Base-by-base conservation (phyloP, 1,140 invertebrate species). In the Drosophila mayri region DNA sequence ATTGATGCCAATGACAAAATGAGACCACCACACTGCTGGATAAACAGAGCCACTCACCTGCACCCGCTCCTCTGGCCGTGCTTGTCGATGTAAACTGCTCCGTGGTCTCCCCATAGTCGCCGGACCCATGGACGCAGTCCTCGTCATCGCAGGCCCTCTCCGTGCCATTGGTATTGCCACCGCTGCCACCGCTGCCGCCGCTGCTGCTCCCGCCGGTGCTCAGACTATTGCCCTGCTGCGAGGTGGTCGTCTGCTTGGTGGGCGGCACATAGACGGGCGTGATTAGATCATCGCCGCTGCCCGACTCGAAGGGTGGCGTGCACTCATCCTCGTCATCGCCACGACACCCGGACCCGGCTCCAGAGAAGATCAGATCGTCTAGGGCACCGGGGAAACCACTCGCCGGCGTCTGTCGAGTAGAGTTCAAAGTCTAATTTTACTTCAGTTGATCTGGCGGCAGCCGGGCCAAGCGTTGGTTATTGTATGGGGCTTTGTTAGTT, bases 201-300 rank as follows among this genome's bases (percentile, higher is more conserved):
- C 47, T 64, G 22, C 47, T 43, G 22, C 47, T 43, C 10, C 60
- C 75, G 18, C 65, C 59, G 43, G 58, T 66, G 30, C 62, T 87
- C 16, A 76, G 43, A 59, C 49, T 92, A 43, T 74, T 88, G 47
- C 71, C 57, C 92, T 86, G 79, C 94, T 95, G 47, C 93, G 94
- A 65, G 92, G 87, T 94, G 16, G 95, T 95, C 20, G 96, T 95
- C 63, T 95, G 94, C 72, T 95, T 95, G 25, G 97, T 97, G 6
- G 97, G 95, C 20, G 97, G 96, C 14, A 97, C 96, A 93, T 98
- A 98, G 0, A 98, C 97, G 0, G 97, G 97, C 0, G 97, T 98
- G 57, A 98, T 98, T 16, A 98, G 94, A 90, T 98, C 97, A 92
- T 98, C 97, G 84, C 96, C 96, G 57, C 96, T 96, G 40, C 96